Base-by-base conservation (phyloP, 2,888 invertebrate genomes). In the Osmoderma eremita region DNA sequence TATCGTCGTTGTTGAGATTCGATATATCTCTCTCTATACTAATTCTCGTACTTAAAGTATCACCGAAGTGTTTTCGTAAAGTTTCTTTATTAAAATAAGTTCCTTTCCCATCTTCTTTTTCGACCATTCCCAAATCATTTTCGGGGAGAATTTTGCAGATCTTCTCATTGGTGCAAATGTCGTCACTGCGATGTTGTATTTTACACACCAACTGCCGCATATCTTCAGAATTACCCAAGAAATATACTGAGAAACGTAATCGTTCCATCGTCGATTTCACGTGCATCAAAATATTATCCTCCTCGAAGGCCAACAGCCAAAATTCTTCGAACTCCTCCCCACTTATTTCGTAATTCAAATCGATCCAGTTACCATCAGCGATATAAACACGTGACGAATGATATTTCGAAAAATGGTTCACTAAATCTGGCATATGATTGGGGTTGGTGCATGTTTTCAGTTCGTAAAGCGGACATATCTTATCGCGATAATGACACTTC, bases 171-270 rank as follows among this genome's bases (percentile, higher is more conserved):
- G 65, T 66, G 39, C 49, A 42, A 36, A 66, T 50, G 17, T 49
- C 41, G 0, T 39, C 13, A 15, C 42, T 58, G 2, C 24, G 38
- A 17, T 66, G 56, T 61, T 66, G 61, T 24, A 66, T 50, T 18
- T 49, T 61, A 15, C 56, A 66, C 12, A 20, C 38, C 13, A 61
- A 24, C 8, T 61, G 45, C 10, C 50, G 30, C 13, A 49, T 61
- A n/a, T 66, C 24, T n/a, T 51, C 49, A 3, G 41, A 17, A 17
- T 58, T 61, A 3, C 65, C 65, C 8, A 66, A 51, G 12, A 22
- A 66, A 22, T 66, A 66, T 3, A 51, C 15, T 12, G 61, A 41
- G 24, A 61, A 66, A 36, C 39, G 22, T 39, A 66, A 51, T 50
- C 50, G 50, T 13, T 61, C 58, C 3, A 49, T 50, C 30, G 15